phyloP scores from a whole-genome alignment of 2,113 vertebrate genomes.

The Corythaeola cristata region DNA sequence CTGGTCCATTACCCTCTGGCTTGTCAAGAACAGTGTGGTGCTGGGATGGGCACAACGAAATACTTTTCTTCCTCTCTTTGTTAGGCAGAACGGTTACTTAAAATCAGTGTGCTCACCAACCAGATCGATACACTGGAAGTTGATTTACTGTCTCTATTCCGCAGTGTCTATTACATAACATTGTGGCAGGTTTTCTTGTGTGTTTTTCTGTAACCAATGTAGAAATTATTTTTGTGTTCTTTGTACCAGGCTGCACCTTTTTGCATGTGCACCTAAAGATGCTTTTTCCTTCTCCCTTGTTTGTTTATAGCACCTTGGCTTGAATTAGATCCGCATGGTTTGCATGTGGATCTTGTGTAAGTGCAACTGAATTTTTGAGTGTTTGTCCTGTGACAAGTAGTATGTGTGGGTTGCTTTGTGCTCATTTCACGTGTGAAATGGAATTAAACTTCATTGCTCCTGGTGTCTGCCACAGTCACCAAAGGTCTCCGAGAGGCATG shows the following conservation, averaged over 20 bases:
- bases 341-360: not conserved
- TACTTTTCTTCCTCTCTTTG: not conserved
- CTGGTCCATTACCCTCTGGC: not conserved
- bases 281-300: not conserved
- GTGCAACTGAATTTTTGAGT: not conserved
- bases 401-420: not conserved
- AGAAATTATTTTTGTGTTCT: not conserved
- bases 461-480: not conserved
- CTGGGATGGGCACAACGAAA: not conserved
- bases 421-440: not conserved
- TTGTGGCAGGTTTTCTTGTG: not conserved
- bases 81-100: not conserved
- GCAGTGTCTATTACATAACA: not conserved
- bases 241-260: not conserved
- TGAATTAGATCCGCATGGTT: not conserved
- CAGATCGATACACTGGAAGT: not conserved
- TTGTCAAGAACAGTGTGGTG: not conserved
- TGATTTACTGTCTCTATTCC: not conserved
- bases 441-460: not conserved
- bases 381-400: not conserved
- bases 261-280: not conserved
- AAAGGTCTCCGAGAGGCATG: not conserved
- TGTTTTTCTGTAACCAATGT: not conserved
- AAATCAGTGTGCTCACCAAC: not conserved
- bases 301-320: not conserved